Conservation (phyloP, 2,888 invertebrate genomes). For the Diaprepes abbreviatus region DNA sequence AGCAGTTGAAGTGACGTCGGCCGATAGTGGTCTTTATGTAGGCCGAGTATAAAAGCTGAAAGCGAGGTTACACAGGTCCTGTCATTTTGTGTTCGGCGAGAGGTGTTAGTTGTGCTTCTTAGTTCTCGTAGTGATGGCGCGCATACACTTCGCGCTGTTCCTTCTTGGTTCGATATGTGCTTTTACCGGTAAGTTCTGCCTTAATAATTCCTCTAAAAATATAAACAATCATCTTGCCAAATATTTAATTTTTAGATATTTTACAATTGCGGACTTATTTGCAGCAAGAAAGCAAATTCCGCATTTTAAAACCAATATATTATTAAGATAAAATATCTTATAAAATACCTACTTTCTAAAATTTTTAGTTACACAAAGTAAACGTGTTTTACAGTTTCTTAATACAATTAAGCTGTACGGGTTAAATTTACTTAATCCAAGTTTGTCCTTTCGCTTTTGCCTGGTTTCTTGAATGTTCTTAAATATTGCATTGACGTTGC, state of each 20-base stretch:
- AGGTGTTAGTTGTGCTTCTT: slow-evolving; percentile 55
- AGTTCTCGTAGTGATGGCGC: slow-evolving; percentile 61
- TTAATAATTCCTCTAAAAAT: background rate
- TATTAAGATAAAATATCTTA: no score
- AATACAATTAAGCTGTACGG: background rate
- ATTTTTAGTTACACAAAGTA: no score
- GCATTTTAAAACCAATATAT: no score
- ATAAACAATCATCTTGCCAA: slow-evolving; percentile 20
- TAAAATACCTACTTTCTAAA: no score
- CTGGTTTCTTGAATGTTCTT: background rate
- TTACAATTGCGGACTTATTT: no score
- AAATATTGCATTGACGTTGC: background rate
- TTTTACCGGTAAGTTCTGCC: slow-evolving; percentile 63
- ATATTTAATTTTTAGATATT: no score
- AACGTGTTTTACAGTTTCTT: no score
- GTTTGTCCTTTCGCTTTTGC: slow-evolving; percentile 32
- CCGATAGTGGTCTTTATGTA: slow-evolving; percentile 65
- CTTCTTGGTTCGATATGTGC: slow-evolving; percentile 59
- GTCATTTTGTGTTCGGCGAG: slow-evolving; percentile 65
- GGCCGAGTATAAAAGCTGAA: slow-evolving; percentile 67
- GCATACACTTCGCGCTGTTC: slow-evolving; percentile 63
- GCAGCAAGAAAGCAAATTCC: no score
- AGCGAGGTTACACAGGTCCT: slow-evolving; percentile 64
- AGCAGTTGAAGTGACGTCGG: slow-evolving; percentile 61
- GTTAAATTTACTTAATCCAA: background rate